Evolutionary conservation across 2,888 invertebrate species (phyloP).

Genomic region (Alitta virens): DNA sequence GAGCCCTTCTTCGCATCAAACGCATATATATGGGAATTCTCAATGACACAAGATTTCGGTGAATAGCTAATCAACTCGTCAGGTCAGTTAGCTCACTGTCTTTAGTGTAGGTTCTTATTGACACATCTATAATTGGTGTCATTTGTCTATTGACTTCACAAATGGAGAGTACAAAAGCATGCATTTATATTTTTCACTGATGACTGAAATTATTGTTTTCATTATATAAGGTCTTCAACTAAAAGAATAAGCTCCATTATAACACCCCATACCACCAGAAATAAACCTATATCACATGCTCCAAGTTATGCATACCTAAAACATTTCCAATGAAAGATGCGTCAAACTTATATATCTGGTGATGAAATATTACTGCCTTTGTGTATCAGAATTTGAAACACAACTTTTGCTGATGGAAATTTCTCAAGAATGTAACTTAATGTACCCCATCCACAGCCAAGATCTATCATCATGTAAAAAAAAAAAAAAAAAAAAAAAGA

Average conservation of each 20-base stretch:
- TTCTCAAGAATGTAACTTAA: constrained; percentile 42
- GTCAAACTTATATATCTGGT: constrained; percentile 42
- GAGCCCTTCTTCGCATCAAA: constrained; percentile 43
- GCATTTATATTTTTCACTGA: too few relatives aligned
- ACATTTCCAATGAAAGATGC: constrained; percentile 50
- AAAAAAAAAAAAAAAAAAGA: too few relatives aligned
- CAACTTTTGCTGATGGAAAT: constrained; percentile 42
- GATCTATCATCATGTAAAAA: constrained; percentile 26
- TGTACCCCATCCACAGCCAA: constrained; percentile 51
- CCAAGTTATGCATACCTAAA: constrained; percentile 48
- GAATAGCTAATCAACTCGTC: constrained; percentile 5
- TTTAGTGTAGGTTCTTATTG: constrained; percentile 40
- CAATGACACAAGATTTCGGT: constrained; percentile 35
- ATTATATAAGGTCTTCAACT: neutral
- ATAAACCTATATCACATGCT: too few relatives aligned
- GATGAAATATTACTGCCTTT: constrained; percentile 36
- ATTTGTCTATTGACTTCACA: too few relatives aligned
- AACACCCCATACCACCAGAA: neutral
- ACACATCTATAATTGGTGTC: constrained; percentile 37
- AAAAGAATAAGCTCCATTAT: neutral
- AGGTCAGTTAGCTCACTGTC: constrained; percentile 45
- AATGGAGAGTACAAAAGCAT: too few relatives aligned
- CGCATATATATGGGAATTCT: constrained; percentile 39
- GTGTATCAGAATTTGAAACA: constrained; percentile 47
- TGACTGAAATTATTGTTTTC: neutral